Conservation (phyloP, 2,888 invertebrate species). For the Ectropis crepuscularia region DNA sequence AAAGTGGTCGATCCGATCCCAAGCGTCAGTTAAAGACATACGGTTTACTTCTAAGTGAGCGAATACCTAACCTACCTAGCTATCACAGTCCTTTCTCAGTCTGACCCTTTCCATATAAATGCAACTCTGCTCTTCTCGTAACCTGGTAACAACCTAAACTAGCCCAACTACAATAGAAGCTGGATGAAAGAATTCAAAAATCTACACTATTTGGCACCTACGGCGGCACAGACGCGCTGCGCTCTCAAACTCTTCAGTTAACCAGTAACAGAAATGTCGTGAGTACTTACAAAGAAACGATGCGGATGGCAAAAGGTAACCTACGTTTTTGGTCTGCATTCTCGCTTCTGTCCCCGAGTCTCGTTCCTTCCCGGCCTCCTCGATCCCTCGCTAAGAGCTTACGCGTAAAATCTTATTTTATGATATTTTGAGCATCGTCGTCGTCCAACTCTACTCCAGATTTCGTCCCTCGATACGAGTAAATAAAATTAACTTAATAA, state of each 20-base stretch:
- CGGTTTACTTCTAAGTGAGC: conserved; percentile 80
- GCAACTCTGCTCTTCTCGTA: conserved; percentile 77
- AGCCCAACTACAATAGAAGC: conserved; percentile 74
- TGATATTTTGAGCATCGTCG: conserved; percentile 77
- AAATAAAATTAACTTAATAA: conserved; percentile 81
- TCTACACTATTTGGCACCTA: conserved; percentile 83
- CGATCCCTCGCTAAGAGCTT: conserved; percentile 61
- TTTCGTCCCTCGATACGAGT: conserved; percentile 74
- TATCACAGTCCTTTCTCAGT: conserved; percentile 85
- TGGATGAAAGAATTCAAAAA: conserved; percentile 71
- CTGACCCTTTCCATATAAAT: conserved; percentile 82
- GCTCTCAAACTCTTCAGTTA: conserved; percentile 47
- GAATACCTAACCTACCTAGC: conserved; percentile 81
- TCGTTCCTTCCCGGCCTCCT: conserved; percentile 50
- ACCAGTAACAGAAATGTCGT: conserved; percentile 55
- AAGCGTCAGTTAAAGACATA: conserved; percentile 61
- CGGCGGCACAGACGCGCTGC: conserved; percentile 63
- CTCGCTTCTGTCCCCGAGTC: conserved; percentile 55
- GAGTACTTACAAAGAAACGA: conserved; percentile 69
- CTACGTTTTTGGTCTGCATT: conserved; percentile 81
- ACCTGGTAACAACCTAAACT: conserved; percentile 82
- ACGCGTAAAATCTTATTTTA: conserved; percentile 60
- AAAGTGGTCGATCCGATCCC: conserved; percentile 62
- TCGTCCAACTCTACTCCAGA: conserved; percentile 72
- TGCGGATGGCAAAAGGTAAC: conserved; percentile 82